These are phyloP conservation scores for Marisa cornuarietis DNA, from an alignment of 1,140 invertebrate species.

Conservation along the genomic window DNA sequence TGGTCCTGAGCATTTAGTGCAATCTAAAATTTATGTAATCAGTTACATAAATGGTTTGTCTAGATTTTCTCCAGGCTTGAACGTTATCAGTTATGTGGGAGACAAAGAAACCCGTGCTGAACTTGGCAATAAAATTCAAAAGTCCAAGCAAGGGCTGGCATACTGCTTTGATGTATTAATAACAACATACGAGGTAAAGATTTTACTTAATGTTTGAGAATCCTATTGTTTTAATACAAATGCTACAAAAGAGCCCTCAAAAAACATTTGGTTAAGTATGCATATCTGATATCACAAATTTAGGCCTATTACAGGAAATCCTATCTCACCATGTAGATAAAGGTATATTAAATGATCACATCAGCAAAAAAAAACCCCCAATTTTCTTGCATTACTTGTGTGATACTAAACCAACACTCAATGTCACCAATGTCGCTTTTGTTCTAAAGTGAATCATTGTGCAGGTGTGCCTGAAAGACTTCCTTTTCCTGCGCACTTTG, in stretches of 20 bases:
- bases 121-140: slow-evolving; percentile 46
- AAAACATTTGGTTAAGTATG: too few relatives aligned
- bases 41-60: slow-evolving; percentile 16
- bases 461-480: slow-evolving; percentile 62
- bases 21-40: not conserved
- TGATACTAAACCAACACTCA: too few relatives aligned
- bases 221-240: too few relatives aligned
- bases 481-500: slow-evolving; percentile 46
- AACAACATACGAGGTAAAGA: slow-evolving; percentile 65
- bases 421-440: too few relatives aligned
- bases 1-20: not conserved
- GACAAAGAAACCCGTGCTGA: slow-evolving; percentile 57
- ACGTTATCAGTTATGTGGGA: slow-evolving; percentile 57
- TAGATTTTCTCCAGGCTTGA: slow-evolving; percentile 58
- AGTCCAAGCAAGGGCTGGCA: slow-evolving; percentile 32
- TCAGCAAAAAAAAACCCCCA: too few relatives aligned
- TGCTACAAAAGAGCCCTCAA: too few relatives aligned
- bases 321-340: too few relatives aligned
- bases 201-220: too few relatives aligned
- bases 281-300: too few relatives aligned
- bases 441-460: not conserved
- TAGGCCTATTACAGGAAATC: too few relatives aligned
- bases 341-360: too few relatives aligned
- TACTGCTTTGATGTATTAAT: slow-evolving; percentile 60
- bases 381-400: too few relatives aligned